Percentiles rank a stretch among this genome's conserved stretches.
Conservation (phyloP, 92 coral and sea anemone species). For the Metridium senile region DNA sequence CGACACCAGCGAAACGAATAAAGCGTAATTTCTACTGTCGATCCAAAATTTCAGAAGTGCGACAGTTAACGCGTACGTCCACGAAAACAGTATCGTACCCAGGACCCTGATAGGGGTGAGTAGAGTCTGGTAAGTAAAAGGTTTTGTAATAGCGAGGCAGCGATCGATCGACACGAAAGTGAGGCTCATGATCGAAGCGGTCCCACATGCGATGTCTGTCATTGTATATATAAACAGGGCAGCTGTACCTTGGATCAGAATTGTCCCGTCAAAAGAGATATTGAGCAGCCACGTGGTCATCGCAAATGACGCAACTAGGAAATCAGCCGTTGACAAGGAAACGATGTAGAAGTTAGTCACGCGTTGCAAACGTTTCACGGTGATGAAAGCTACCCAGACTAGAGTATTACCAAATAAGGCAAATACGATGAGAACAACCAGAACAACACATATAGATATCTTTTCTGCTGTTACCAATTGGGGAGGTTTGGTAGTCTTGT, state of each 20-base stretch:
- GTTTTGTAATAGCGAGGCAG: conserved; percentile 29
- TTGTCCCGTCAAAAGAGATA: conserved; percentile 9
- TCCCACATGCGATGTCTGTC: conserved; percentile 41
- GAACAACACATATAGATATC: conserved; percentile 8
- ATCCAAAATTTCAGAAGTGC: conserved; percentile 17
- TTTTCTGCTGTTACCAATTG: background rate
- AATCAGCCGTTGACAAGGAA: conserved; percentile 50
- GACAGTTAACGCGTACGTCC: conserved; percentile 24
- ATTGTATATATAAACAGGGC: background rate
- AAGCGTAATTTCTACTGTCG: background rate
- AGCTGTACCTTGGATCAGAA: background rate
- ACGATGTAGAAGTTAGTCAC: conserved; percentile 53
- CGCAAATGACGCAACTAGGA: conserved; percentile 29
- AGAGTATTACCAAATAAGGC: conserved; percentile 38
- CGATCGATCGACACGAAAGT: conserved; percentile 46
- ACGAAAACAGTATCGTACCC: conserved; percentile 32
- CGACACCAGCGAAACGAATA: conserved; percentile 23
- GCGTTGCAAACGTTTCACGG: conserved; percentile 41
- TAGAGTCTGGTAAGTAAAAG: conserved; percentile 29
- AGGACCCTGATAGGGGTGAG: conserved; percentile 35
- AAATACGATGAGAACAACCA: conserved; percentile 11
- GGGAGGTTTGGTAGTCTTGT: background rate
- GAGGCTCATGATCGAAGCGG: conserved; percentile 37
- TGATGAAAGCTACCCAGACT: conserved; percentile 39
- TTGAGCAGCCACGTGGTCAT: conserved; percentile 40